phyloP scores from a whole-genome alignment of 2,113 vertebrate genomes.

The Tragelaphus scriptus region DNA sequence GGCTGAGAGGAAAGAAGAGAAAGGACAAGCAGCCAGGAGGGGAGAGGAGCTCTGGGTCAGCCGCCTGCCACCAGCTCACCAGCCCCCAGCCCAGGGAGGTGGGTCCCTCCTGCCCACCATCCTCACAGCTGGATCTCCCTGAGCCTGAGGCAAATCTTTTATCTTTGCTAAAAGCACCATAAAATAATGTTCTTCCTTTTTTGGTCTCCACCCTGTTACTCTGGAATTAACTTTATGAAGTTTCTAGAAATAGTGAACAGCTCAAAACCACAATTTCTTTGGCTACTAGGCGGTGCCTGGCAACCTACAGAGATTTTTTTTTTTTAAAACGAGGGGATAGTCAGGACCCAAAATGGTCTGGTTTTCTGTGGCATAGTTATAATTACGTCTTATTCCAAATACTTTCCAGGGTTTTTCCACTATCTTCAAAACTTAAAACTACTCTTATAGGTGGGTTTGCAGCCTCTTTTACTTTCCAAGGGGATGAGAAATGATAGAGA shows the following conservation, averaged over 20 bases:
- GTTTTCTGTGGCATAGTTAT: slow-evolving; percentile 67
- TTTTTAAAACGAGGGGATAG: slow-evolving; percentile 56
- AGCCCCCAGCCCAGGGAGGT: neutral
- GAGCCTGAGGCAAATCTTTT: neutral
- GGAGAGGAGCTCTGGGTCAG: neutral
- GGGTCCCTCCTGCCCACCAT: neutral
- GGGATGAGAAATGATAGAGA: slow-evolving; percentile 31
- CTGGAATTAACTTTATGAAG: slow-evolving; percentile 49
- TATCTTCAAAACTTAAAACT: slow-evolving; percentile 59
- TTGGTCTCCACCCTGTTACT: slow-evolving; percentile 38
- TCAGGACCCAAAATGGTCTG: slow-evolving; percentile 75
- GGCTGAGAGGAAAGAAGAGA: neutral
- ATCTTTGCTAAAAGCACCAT: slow-evolving; percentile 34
- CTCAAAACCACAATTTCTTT: slow-evolving; percentile 76
- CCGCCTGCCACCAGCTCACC: accelerated
- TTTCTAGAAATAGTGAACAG: slow-evolving; percentile 75
- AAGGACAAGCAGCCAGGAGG: neutral
- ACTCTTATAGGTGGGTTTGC: slow-evolving; percentile 58
- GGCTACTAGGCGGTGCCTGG: slow-evolving; percentile 74
- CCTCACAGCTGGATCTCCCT: neutral
- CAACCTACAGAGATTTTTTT: slow-evolving; percentile 51
- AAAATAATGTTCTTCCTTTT: slow-evolving; percentile 42
- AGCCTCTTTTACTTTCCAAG: slow-evolving; percentile 48
- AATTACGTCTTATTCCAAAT: slow-evolving; percentile 72
- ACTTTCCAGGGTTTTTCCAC: slow-evolving; percentile 80